These are phyloP conservation scores for Otis tarda DNA, from an alignment of 2,113 vertebrate species.

Conservation along the genomic window DNA sequence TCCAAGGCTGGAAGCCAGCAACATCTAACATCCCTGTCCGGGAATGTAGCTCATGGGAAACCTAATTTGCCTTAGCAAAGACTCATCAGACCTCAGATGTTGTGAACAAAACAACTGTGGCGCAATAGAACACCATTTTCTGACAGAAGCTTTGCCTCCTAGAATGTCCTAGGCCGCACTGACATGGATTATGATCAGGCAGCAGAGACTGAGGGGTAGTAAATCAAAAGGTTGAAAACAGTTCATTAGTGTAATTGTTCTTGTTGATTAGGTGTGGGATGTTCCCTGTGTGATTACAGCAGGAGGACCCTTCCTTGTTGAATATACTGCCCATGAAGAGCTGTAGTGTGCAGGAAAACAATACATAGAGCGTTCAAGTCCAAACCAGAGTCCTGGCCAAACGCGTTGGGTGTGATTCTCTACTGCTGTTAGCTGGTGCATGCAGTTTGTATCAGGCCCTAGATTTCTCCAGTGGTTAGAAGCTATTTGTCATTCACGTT, in stretches of 20 bases:
- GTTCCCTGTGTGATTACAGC: not conserved
- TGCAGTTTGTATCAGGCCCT: not conserved
- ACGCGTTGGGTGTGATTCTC: not conserved
- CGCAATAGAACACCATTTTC: not conserved
- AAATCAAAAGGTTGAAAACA: not conserved
- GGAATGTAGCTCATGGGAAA: not conserved
- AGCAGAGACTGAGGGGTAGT: not conserved
- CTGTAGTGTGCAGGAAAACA: not conserved
- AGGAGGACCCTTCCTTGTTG: not conserved
- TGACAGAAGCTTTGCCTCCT: not conserved
- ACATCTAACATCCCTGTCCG: not conserved
- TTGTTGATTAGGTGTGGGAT: not conserved
- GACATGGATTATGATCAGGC: not conserved
- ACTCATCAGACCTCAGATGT: not conserved
- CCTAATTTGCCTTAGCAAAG: not conserved
- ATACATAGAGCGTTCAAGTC: not conserved
- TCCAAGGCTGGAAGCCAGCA: not conserved
- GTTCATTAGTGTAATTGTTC: not conserved
- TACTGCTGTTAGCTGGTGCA: not conserved
- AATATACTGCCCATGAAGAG: not conserved
- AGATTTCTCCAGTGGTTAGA: constrained; percentile 41
- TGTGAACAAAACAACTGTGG: not conserved
- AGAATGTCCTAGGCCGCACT: not conserved
- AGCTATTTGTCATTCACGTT: constrained; percentile 42
- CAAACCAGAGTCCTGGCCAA: not conserved